phyloP scores from a whole-genome alignment of 2,888 invertebrate species.

The Darwinula stevensoni region DNA sequence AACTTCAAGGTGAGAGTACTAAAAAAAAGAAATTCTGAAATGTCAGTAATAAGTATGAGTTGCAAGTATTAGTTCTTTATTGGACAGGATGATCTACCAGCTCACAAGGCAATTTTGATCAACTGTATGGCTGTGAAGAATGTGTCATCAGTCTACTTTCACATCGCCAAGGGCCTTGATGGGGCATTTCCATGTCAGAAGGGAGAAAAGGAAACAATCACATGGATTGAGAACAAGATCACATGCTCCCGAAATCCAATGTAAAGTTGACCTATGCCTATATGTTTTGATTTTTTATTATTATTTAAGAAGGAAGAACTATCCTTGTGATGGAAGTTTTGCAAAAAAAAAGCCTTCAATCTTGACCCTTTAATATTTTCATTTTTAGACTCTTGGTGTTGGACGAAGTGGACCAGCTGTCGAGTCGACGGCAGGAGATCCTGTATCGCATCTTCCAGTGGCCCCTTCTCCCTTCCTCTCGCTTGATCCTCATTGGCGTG shows the following conservation, averaged over 20 bases:
- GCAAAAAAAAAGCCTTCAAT: no score
- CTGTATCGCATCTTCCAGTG: constrained; percentile 80
- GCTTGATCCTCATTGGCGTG: constrained; percentile 55
- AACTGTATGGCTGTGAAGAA: constrained; percentile 73
- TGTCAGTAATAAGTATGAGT: constrained; percentile 8
- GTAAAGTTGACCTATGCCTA: no score
- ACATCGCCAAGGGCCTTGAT: constrained; percentile 39
- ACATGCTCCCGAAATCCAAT: no score
- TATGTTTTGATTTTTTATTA: no score
- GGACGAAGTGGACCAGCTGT: constrained; percentile 81
- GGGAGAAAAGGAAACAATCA: constrained; percentile 31
- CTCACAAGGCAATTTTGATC: constrained; percentile 32
- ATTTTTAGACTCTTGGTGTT: no score
- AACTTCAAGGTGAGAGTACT: constrained; percentile 27
- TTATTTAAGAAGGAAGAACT: no score
- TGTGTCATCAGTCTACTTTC: constrained; percentile 44
- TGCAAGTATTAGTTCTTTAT: neutral
- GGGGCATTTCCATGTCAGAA: constrained; percentile 24
- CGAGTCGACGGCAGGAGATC: constrained; percentile 44
- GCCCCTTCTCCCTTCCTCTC: constrained; percentile 37
- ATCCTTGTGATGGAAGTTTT: no score
- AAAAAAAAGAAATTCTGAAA: no score
- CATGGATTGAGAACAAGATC: constrained; percentile 36
- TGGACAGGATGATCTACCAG: constrained; percentile 11
- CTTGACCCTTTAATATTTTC: no score